Conservation (phyloP, 2,888 invertebrate species). For the Colletes collaris region DNA sequence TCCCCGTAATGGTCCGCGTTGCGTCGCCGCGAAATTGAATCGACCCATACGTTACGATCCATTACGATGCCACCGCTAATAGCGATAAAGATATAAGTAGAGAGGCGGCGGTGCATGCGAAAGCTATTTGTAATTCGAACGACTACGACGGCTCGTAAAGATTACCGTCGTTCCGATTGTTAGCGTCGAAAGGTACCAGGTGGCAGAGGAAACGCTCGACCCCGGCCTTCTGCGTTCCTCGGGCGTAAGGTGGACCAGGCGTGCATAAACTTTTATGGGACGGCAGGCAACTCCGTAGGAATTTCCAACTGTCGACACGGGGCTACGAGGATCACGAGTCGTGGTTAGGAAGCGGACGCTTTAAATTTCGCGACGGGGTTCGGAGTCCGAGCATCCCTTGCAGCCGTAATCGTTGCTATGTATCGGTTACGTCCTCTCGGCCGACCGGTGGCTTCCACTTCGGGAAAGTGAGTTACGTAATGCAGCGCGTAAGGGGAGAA, state of each 20-base stretch:
- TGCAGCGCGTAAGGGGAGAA: conserved; percentile 5
- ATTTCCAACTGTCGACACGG: conserved; percentile 36
- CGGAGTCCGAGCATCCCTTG: conserved; percentile 19
- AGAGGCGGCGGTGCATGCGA: conserved; percentile 27
- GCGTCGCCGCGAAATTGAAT: conserved; percentile 49
- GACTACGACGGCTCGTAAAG: conserved; percentile 35
- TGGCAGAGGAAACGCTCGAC: neutral
- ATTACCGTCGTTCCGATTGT: conserved; percentile 32
- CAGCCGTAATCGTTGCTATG: conserved; percentile 17
- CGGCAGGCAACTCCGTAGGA: conserved; percentile 28
- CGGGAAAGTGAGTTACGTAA: conserved; percentile 32
- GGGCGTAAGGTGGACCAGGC: neutral
- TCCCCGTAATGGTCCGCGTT: conserved; percentile 26
- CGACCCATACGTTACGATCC: conserved; percentile 36
- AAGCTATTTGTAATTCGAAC: conserved; percentile 38
- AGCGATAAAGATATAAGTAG: conserved; percentile 44
- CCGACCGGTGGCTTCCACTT: conserved; percentile 17
- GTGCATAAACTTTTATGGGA: conserved; percentile 46
- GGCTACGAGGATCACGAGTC: conserved; percentile 5
- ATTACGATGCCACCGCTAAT: conserved; percentile 45
- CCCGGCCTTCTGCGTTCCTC: conserved; percentile 2
- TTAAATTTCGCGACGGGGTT: conserved; percentile 36
- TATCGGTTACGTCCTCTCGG: conserved; percentile 9
- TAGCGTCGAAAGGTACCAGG: conserved; percentile 25
- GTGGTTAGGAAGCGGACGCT: conserved; percentile 10